A percentile compares a stretch with the other conserved stretches of the same genome.
Conservation (phyloP, 1,140 invertebrate species). For the Geopemphigus sp. region DNA sequence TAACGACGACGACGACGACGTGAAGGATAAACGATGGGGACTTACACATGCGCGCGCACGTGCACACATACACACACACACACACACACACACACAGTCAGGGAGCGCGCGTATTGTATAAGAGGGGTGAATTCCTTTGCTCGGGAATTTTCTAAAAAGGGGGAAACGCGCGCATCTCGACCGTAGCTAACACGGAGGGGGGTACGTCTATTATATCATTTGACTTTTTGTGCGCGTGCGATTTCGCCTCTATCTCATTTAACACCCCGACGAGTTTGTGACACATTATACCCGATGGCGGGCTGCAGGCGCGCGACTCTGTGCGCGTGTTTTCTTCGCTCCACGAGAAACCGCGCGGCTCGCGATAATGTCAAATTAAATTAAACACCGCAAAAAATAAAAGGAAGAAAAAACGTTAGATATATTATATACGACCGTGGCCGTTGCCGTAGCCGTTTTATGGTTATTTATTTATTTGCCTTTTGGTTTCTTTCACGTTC, state of each 20-base stretch:
- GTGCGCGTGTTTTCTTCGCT: conserved; percentile 25
- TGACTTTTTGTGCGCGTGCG: conserved; percentile 20
- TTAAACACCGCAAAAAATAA: conserved; percentile 8
- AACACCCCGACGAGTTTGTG: conserved; percentile 26
- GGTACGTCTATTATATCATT: conserved; percentile 16
- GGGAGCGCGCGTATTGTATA: background rate
- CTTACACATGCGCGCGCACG: no score
- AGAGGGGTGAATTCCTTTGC: conserved; percentile 9
- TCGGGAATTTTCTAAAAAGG: conserved; percentile 26
- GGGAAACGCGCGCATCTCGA: background rate
- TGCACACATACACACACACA: no score
- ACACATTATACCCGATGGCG: background rate
- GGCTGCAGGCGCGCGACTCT: background rate
- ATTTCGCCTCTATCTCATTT: conserved; percentile 41
- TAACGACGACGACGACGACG: no score
- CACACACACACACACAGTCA: no score
- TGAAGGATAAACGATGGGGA: no score
- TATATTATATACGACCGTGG: background rate
- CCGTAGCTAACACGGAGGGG: background rate
- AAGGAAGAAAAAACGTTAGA: background rate
- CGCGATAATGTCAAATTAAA: conserved; percentile 41
- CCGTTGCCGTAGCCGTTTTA: background rate
- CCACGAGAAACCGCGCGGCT: background rate
- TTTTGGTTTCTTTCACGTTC: background rate
- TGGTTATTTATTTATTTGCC: conserved; percentile 12